phyloP scores from a whole-genome alignment of 1,140 invertebrate genomes.

The fruit fly (Drosophila melanogaster) region Release_6_plus_ISO1_MT NT_033777.3:31147501-31148000 shows the following conservation, averaged over 20 bases:
- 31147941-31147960: conserved; percentile 64
- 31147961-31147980: conserved; percentile 24
- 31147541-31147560: conserved; percentile 57
- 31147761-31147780: conserved; percentile 60
- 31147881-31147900: conserved; percentile 44
- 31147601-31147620: conserved; percentile 11
- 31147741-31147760: conserved; percentile 83
- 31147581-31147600: not conserved
- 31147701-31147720: not conserved
- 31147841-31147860: conserved; percentile 56
- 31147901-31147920: conserved; percentile 52
- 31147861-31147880: conserved; percentile 58
- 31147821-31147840: conserved; percentile 34
- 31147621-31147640: conserved; percentile 35
- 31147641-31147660: conserved; percentile 37
- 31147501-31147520: conserved; percentile 80
- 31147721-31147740: conserved; percentile 36
- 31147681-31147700: not conserved
- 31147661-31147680: conserved; percentile 12
- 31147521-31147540: conserved; percentile 62
- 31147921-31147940: conserved; percentile 66
- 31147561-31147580: conserved; percentile 1
- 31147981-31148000: conserved; percentile 76
- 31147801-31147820: conserved; percentile 20
- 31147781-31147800: conserved; percentile 31